Base-by-base conservation (phyloP, 2,888 invertebrate species). In the Bedellia somnulentella region DNA sequence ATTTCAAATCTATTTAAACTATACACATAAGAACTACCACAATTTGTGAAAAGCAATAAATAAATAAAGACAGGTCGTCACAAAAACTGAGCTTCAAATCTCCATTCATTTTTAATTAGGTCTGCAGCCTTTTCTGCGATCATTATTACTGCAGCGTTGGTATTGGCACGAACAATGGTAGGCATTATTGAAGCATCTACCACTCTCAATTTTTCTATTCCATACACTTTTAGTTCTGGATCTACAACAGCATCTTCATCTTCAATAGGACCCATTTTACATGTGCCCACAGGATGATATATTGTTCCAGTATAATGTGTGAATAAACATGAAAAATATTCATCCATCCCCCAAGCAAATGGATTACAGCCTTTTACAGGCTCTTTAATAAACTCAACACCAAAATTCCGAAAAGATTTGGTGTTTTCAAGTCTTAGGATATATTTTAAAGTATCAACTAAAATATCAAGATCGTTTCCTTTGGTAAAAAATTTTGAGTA, bases 101-200 rank as follows among this genome's bases (percentile, higher is more conserved):
- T 34, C 66, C 66, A 67, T 37, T 62, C 59, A 37, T 58, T 51
- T 37, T 66, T 67, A 2, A 67, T 54, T 50, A 67, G 57, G 39
- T 63, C 57, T 8, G 67, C 47, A 2, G 46, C 53, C 40, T 67
- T 67, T 27, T 92, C 91, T 0, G 83, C 91, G 29, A 91, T 89
- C 91, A 91, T 91, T 12, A 91, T 86, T 0, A 82, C 80, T 1
- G 90, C 86, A 0, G 87, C 91, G 49, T 90, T 90, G 0, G 89
- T 89, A 51, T 91, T 91, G 0, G 86, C 89, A 39, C 87, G 84
- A 4, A 87, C 79, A 30, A 91, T 83, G 8, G 60, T 73, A 0
- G 90, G 91, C 89, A 91, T 91, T 24, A 92, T 83, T 4, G 88
- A 88, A 2, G 87, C 88, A 56, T 89, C 89, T 0, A 81, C 82